Evolutionary conservation across 1,140 invertebrate species (phyloP).

Genomic region (Triops cancriformis): DNA sequence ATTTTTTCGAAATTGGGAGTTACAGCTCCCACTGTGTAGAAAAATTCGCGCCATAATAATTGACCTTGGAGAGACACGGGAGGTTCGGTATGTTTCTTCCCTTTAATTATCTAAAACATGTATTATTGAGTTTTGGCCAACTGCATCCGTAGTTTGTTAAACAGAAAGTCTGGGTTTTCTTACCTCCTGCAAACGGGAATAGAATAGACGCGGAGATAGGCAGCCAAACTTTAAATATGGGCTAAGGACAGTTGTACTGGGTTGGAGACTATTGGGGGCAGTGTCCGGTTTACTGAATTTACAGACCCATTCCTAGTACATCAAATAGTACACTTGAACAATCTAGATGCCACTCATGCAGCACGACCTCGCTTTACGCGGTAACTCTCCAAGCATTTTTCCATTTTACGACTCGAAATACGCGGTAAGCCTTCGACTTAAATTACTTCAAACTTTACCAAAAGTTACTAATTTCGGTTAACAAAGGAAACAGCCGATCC

Average conservation of each 20-base stretch:
- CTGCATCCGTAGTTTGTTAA: too few species aligned
- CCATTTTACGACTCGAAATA: too few species aligned
- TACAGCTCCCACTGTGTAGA: constrained; percentile 63
- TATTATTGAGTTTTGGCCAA: too few species aligned
- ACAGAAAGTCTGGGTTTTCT: too few species aligned
- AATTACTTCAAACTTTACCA: too few species aligned
- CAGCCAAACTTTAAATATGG: constrained; percentile 67
- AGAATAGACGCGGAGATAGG: constrained; percentile 54
- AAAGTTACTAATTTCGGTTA: too few species aligned
- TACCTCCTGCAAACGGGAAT: constrained; percentile 51
- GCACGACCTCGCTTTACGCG: too few species aligned
- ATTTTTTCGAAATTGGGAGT: constrained; percentile 57
- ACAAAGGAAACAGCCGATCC: too few species aligned
- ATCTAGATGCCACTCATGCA: background rate
- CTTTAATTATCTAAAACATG: constrained; percentile 36
- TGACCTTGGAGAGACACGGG: constrained; percentile 54
- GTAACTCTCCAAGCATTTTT: too few species aligned
- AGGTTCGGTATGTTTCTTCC: constrained; percentile 47
- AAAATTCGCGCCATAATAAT: constrained; percentile 70
- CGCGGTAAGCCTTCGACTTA: too few species aligned
- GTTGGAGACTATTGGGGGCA: constrained; percentile 57
- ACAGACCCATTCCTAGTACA: constrained; percentile 50
- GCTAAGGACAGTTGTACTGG: constrained; percentile 62
- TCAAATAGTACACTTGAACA: background rate
- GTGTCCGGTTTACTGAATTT: constrained; percentile 66